Percentiles rank a stretch among this genome's conserved stretches.
phyloP scores from a whole-genome alignment of 64 coral and sea anemone species.

The Pachyseris speciosa region DNA sequence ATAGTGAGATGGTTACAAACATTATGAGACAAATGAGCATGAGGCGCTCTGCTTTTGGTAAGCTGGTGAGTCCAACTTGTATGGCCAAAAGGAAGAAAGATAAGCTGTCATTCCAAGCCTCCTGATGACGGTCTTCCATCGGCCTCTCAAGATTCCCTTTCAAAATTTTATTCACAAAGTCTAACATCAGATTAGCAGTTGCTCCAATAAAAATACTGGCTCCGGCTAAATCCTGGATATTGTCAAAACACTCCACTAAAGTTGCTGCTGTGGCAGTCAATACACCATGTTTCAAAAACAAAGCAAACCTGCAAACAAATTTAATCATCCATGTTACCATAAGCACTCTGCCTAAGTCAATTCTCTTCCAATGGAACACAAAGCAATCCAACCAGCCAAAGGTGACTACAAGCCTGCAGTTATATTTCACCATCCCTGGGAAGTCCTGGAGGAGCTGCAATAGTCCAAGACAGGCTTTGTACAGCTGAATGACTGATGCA shows the following conservation, averaged over 20 bases:
- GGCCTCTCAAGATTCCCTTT: slow-evolving; percentile 60
- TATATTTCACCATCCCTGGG: slow-evolving; percentile 66
- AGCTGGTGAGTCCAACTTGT: slow-evolving; percentile 68
- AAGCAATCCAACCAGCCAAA: slow-evolving; percentile 86
- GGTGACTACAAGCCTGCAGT: slow-evolving; percentile 61
- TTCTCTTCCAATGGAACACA: slow-evolving; percentile 75
- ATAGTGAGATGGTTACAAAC: slow-evolving; percentile 85
- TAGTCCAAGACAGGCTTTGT: slow-evolving; percentile 69
- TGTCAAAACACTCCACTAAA: slow-evolving; percentile 76
- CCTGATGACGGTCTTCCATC: slow-evolving; percentile 51
- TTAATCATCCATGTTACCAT: slow-evolving; percentile 83
- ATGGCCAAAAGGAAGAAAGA: slow-evolving; percentile 83
- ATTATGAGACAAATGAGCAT: slow-evolving; percentile 75
- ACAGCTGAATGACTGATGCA: slow-evolving; percentile 63
- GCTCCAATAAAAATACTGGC: slow-evolving; percentile 85
- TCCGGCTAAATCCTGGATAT: slow-evolving; percentile 67
- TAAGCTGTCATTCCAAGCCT: slow-evolving; percentile 79
- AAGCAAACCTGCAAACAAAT: slow-evolving; percentile 40
- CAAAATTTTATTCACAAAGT: slow-evolving; percentile 33
- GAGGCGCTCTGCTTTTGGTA: slow-evolving; percentile 56
- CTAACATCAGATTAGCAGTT: slow-evolving; percentile 59
- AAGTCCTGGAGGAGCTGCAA: slow-evolving; percentile 57
- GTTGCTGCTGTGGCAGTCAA: slow-evolving; percentile 4
- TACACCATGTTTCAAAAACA: neutral
- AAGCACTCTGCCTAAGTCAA: slow-evolving; percentile 69